Evolutionary conservation across 2,797 vertebrate genomes (phyloP), one percentile per base, ranked within the genome.

Genomic region (Prionace glauca): DNA sequence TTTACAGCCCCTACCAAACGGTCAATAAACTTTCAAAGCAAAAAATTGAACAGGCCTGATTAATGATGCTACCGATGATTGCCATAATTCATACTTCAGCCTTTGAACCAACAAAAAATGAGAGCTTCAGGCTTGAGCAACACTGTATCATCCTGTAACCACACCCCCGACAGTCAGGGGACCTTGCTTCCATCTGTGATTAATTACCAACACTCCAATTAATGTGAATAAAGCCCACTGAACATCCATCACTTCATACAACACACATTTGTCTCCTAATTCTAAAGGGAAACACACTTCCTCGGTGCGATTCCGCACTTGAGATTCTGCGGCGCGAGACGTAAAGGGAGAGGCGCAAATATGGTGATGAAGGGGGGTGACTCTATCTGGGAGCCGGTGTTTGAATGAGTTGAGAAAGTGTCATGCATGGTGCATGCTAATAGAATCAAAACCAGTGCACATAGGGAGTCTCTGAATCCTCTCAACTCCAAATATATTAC

Each of bases 91-190:
- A 94, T 50, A 56, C 93, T 50, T 74, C 69, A 74, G 69, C 12
- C 93, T 94, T 94, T 74, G 93, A 94, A 94, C 93, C 93, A 94
- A 94, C 93, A 94, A 94, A 71, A 94, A 72, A 71, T 94, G 69
- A 74, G 69, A 72, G 67, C 69, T 94, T 94, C 69, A 94, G 93
- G 45, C 93, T 4, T 56, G 93, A 74, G 69, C 93, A 74, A 74
- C 36, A 50, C 93, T 74, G 67, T 32, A 94, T 74, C 93, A 94
- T 94, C 69, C 24, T 29, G 93, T 74, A 45, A 94, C 93, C 69
- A 32, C 69, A 32, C 71, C 93, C 45, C 69, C 45, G 71, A 45
- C 93, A 74, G 36, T 32, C 93, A 32, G 11, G 32, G 69, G 36
- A 74, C 69, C 26, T 92, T 74, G 24, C 71, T 69, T 56, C 10